A percentile compares a stretch with the other conserved stretches of the same genome.
Evolutionary conservation across 64 coral and sea anemone species (phyloP).

Genomic region (Montipora sp.): DNA sequence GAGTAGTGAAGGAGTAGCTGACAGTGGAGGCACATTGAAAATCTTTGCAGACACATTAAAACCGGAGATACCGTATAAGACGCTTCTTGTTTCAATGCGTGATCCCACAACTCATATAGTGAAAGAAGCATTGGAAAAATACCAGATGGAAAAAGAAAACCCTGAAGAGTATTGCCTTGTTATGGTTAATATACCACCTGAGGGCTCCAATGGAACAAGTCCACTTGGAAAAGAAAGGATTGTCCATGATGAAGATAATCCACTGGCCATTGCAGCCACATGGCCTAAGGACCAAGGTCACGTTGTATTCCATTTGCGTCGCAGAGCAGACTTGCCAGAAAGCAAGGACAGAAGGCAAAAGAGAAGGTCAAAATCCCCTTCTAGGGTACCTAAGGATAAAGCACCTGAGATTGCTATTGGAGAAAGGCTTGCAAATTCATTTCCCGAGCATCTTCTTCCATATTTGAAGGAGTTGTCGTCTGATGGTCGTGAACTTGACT

Average conservation of each 20-base stretch:
- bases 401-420: conserved; percentile 64
- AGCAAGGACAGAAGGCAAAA: conserved; percentile 74
- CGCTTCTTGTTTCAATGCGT: conserved; percentile 86
- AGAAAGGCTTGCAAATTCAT: conserved; percentile 73
- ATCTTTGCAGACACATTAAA: conserved; percentile 97
- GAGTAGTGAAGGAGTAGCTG: conserved; percentile 68
- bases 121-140: conserved; percentile 96
- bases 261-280: conserved; percentile 87
- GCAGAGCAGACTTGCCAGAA: conserved; percentile 78
- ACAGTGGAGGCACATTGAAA: conserved; percentile 92
- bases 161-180: conserved; percentile 94
- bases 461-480: conserved; percentile 82
- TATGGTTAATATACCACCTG: conserved; percentile 92
- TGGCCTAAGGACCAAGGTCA: conserved; percentile 89
- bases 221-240: conserved; percentile 88
- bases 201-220: conserved; percentile 69
- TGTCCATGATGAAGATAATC: conserved; percentile 92
- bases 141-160: conserved; percentile 88
- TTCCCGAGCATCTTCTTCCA: conserved; percentile 81
- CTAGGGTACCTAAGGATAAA: conserved; percentile 75
- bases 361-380: conserved; percentile 83
- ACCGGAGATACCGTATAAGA: conserved; percentile 97
- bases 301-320: conserved; percentile 91
- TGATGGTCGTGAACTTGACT: conserved; percentile 74
- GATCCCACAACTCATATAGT: conserved; percentile 85